These are phyloP conservation scores for Bucco capensis DNA, from an alignment of 2,113 vertebrate genomes.

Conservation along the genomic window DNA sequence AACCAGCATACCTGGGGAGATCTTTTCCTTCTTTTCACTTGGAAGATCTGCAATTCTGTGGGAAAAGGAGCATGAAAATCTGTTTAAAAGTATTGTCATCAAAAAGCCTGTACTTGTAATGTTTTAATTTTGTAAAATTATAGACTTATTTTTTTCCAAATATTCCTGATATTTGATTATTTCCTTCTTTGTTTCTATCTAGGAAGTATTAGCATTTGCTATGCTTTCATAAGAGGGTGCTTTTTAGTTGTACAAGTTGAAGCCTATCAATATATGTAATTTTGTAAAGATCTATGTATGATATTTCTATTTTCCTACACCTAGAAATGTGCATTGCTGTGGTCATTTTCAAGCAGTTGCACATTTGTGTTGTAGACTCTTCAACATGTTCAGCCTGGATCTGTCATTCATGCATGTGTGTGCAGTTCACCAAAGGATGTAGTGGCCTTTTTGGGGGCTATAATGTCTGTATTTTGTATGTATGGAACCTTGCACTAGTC, in stretches of 20 bases:
- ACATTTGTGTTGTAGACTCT: not conserved
- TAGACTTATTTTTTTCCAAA: not conserved
- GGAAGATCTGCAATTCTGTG: not conserved
- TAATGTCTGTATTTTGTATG: not conserved
- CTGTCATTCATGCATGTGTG: accelerated
- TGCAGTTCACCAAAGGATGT: not conserved
- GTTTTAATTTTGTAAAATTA: not conserved
- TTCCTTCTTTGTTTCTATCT: not conserved
- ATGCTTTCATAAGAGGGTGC: not conserved
- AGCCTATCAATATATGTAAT: not conserved
- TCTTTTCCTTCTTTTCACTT: not conserved
- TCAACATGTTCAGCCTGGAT: not conserved
- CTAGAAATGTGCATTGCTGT: not conserved
- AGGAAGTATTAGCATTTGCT: not conserved
- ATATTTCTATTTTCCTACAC: not conserved
- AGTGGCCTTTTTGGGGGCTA: not conserved
- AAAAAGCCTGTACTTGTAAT: not conserved
- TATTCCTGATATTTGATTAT: not conserved
- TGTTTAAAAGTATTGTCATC: not conserved
- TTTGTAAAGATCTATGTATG: not conserved
- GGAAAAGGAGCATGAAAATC: not conserved
- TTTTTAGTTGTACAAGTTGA: not conserved
- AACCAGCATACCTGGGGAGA: not conserved
- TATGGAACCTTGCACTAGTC: not conserved
- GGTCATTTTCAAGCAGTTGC: not conserved